Percentiles rank a stretch among this genome's conserved stretches.
phyloP scores from a whole-genome alignment of 53 echinoderm and acorn worm genomes.

The Holothuria scabra region DNA sequence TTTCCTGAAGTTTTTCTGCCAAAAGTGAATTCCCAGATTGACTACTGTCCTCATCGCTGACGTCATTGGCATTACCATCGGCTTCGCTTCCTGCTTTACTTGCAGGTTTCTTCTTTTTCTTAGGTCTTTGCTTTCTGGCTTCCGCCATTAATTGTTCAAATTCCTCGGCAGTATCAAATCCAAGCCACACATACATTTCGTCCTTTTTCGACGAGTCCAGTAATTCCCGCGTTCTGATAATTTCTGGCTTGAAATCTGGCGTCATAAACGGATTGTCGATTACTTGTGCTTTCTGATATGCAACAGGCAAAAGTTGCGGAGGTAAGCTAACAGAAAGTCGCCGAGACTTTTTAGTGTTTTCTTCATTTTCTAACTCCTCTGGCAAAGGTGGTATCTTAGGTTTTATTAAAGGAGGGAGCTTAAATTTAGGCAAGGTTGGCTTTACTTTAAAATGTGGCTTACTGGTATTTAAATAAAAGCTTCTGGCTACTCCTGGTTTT shows the following conservation, averaged over 20 bases:
- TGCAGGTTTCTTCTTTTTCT: background rate
- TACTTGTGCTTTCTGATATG: conserved; percentile 63
- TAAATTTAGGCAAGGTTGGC: conserved; percentile 42
- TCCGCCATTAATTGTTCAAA: conserved; percentile 44
- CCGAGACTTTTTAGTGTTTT: conserved; percentile 17
- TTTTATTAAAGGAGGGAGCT: conserved; percentile 42
- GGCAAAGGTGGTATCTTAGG: background rate
- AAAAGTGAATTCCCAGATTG: conserved; percentile 5
- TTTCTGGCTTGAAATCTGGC: conserved; percentile 65
- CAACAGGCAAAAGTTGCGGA: conserved; percentile 63
- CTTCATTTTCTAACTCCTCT: background rate
- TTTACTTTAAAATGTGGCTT: conserved; percentile 19
- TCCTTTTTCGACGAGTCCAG: conserved; percentile 68
- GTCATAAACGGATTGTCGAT: conserved; percentile 81
- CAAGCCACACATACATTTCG: conserved; percentile 93
- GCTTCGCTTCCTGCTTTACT: background rate
- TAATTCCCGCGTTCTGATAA: conserved; percentile 62
- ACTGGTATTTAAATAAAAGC: conserved; percentile 86
- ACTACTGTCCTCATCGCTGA: background rate
- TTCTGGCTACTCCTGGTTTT: conserved; percentile 55
- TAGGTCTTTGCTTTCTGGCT: conserved; percentile 11
- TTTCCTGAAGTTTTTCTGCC: conserved; percentile 22
- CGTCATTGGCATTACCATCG: background rate
- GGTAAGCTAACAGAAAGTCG: conserved; percentile 53
- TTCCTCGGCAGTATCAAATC: conserved; percentile 82